Evolutionary conservation across 2,113 vertebrate species (phyloP).

Genomic region (Salvelinus namaycush): DNA sequence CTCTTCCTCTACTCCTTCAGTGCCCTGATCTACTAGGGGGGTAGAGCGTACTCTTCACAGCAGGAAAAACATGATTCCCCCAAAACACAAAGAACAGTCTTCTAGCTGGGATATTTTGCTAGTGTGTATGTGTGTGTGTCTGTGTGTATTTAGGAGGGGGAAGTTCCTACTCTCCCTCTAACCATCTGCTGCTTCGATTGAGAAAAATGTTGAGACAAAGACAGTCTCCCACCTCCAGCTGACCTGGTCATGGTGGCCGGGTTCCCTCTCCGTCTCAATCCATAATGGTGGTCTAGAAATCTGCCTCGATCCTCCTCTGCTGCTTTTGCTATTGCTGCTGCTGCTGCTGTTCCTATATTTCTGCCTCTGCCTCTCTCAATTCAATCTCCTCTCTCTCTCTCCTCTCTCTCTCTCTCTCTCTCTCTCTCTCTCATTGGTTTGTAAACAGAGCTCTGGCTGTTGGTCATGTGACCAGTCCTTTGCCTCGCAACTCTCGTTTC

Average conservation of each 20-base stretch:
- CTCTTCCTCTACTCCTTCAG: slow-evolving; percentile 17
- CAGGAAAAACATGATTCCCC: slow-evolving; percentile 48
- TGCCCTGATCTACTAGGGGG: slow-evolving; percentile 58
- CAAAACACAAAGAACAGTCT: slow-evolving; percentile 63
- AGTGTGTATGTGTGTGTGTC: slow-evolving; percentile 28
- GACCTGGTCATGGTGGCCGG: slow-evolving; percentile 60
- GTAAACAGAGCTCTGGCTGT: slow-evolving; percentile 78
- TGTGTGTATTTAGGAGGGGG: slow-evolving; percentile 20
- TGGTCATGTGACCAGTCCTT: slow-evolving; percentile 79
- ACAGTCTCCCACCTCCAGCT: slow-evolving; percentile 60
- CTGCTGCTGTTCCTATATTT: slow-evolving; percentile 6
- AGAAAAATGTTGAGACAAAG: slow-evolving; percentile 62
- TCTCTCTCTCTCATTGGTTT: slow-evolving; percentile 71
- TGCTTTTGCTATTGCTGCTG: slow-evolving; percentile 29
- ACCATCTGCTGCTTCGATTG: slow-evolving; percentile 72
- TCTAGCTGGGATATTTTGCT: slow-evolving; percentile 51
- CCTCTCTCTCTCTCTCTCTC: slow-evolving; percentile 21
- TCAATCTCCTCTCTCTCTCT: slow-evolving; percentile 17
- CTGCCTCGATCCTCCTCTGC: neutral
- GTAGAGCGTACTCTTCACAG: slow-evolving; percentile 56
- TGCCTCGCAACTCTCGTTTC: slow-evolving; percentile 79
- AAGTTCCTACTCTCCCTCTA: slow-evolving; percentile 68
- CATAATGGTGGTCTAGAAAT: slow-evolving; percentile 46
- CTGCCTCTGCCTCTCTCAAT: neutral
- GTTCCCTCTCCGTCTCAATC: slow-evolving; percentile 60